These are phyloP conservation scores for Zaprionus camerounensis DNA, from an alignment of 1,140 invertebrate genomes.

Conservation along the genomic window DNA sequence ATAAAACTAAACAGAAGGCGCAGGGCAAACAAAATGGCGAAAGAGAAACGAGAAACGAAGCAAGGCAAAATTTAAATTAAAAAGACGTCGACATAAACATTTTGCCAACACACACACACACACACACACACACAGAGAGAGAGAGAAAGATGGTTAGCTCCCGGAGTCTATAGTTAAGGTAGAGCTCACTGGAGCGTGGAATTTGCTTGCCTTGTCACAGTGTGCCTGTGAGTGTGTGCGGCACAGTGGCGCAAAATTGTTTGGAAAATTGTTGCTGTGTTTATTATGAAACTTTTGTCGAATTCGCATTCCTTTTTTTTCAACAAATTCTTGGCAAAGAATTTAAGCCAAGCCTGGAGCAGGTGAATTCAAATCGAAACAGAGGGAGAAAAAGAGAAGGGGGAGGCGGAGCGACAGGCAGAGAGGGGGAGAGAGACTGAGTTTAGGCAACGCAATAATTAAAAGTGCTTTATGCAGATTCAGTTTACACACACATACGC, in stretches of 20 bases:
- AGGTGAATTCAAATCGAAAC: not conserved
- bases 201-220: not conserved
- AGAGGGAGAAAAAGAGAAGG: not conserved
- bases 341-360: not conserved
- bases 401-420: too few species aligned
- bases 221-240: not conserved
- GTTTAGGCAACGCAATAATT: constrained; percentile 1
- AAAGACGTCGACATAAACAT: constrained; percentile 74
- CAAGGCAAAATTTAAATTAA: constrained; percentile 73
- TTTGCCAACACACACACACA: constrained; percentile 43
- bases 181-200: not conserved
- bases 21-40: constrained; percentile 56
- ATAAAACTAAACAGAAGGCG: constrained; percentile 59
- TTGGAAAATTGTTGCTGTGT: constrained; percentile 7
- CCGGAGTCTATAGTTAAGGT: not conserved
- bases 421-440: not conserved
- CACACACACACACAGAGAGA: not conserved
- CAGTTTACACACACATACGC: not conserved
- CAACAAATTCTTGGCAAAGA: constrained; percentile 2
- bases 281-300: constrained; percentile 3
- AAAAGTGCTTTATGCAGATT: not conserved
- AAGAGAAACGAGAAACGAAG: constrained; percentile 44
- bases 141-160: too few species aligned
- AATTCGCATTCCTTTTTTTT: not conserved
- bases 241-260: constrained; percentile 22